Conservation (phyloP, 2,888 invertebrate genomes). For the Eupithecia vulgata region DNA sequence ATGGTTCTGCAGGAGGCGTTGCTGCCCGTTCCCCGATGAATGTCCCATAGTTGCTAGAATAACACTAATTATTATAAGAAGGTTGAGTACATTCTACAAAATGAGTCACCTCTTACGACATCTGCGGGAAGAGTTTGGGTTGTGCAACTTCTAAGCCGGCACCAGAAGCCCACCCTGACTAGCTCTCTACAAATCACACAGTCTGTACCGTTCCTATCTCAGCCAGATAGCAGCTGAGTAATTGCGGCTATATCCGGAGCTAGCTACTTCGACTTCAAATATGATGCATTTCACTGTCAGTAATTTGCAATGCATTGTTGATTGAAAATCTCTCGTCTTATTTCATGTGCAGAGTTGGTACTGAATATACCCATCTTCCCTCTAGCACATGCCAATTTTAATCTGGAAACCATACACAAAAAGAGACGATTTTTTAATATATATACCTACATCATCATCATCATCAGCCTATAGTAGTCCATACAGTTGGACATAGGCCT, state of each 20-base stretch:
- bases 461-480: no score
- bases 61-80: no score
- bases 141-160: not conserved
- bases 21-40: not conserved
- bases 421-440: no score
- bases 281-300: slow-evolving; percentile 36
- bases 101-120: no score
- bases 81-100: no score
- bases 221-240: slow-evolving; percentile 39
- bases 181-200: slow-evolving; percentile 3
- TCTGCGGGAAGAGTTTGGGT: no score
- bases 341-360: not conserved
- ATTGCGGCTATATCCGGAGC: slow-evolving; percentile 66
- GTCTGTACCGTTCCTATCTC: slow-evolving; percentile 25
- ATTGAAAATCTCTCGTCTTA: slow-evolving; percentile 1
- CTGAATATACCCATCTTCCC: no score
- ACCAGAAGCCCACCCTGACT: not conserved
- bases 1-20: not conserved
- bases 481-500: no score
- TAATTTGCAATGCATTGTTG: slow-evolving; percentile 17
- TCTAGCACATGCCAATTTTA: no score
- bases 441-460: no score
- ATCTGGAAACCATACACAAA: no score
- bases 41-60: no score
- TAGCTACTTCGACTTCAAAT: slow-evolving; percentile 32